Conservation (phyloP, 2,113 vertebrate species). For the Pterocles orientalis region DNA sequence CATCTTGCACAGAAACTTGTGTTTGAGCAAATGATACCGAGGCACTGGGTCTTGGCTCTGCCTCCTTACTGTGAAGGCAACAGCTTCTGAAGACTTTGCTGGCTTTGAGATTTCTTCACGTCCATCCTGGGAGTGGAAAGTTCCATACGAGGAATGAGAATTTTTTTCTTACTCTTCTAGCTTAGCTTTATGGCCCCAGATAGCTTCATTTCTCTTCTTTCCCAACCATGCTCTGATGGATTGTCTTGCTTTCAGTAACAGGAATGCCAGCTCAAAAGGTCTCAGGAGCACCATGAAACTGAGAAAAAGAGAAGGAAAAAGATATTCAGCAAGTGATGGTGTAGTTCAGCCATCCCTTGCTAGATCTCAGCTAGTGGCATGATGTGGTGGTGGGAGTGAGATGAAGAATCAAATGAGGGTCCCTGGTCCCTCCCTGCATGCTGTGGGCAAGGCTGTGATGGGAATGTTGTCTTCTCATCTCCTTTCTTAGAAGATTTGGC, state of each 20-base stretch:
- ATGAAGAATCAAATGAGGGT: neutral
- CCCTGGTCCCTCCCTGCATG: neutral
- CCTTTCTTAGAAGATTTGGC: neutral
- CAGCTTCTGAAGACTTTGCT: neutral
- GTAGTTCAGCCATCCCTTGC: neutral
- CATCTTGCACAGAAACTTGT: neutral
- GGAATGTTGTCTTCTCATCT: neutral
- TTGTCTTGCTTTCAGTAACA: neutral
- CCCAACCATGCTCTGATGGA: neutral
- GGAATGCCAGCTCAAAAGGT: neutral
- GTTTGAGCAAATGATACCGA: neutral
- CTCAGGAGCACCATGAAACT: neutral
- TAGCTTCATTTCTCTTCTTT: neutral
- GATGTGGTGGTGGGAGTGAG: neutral
- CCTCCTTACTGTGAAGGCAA: neutral
- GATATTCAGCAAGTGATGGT: neutral
- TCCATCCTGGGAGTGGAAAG: neutral
- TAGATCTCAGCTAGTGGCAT: neutral
- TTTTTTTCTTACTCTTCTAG: neutral
- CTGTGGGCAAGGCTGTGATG: neutral
- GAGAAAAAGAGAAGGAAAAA: neutral
- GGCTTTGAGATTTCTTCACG: neutral
- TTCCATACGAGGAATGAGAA: neutral
- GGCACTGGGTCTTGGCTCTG: rapidly evolving
- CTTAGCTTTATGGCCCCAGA: neutral